Conservation (phyloP, 2,113 vertebrate genomes). For the Melanostigma gelatinosum region DNA sequence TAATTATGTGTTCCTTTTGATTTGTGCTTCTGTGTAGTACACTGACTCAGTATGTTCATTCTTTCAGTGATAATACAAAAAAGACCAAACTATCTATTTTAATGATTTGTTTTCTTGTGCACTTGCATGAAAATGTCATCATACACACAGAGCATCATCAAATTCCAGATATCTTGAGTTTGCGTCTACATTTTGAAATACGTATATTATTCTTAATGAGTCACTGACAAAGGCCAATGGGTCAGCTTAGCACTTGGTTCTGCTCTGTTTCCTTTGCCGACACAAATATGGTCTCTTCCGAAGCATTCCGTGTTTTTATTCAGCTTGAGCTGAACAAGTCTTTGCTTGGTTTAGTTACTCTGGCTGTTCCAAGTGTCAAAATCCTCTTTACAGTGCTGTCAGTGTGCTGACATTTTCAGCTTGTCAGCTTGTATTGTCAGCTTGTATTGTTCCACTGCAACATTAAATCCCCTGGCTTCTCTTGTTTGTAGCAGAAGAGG, state of each 20-base stretch:
- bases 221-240: neutral
- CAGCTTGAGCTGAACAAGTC: conserved; percentile 16
- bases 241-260: neutral
- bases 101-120: neutral
- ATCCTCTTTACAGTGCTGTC: conserved; percentile 17
- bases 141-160: neutral
- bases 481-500: conserved; percentile 10
- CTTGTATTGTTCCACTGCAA: conserved; percentile 22
- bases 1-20: neutral
- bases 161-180: neutral
- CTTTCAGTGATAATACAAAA: neutral
- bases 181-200: neutral
- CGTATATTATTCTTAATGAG: neutral
- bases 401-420: conserved; percentile 30
- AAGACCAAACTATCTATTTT: neutral
- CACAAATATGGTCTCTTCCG: conserved; percentile 20
- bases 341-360: conserved; percentile 34
- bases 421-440: conserved; percentile 53
- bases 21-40: neutral
- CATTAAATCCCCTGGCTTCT: conserved; percentile 31
- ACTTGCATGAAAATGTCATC: neutral
- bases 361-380: conserved; percentile 39
- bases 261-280: conserved; percentile 10
- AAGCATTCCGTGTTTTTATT: conserved; percentile 28
- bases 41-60: neutral